Conservation (phyloP, 2,113 vertebrate genomes). For the Thamnaconus septentrionalis region DNA sequence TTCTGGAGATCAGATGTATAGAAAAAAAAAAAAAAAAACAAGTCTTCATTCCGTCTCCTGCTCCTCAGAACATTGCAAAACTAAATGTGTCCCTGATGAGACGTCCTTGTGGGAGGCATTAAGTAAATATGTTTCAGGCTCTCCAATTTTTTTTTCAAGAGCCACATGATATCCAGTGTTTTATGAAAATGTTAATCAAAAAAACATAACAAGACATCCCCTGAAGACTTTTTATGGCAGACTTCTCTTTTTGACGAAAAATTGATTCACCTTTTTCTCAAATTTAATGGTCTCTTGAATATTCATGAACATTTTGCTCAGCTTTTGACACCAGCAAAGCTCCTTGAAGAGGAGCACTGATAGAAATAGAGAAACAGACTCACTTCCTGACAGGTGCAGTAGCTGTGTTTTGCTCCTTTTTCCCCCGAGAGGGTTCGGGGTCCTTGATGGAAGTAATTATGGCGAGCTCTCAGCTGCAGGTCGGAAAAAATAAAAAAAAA, state of each 20-base stretch:
- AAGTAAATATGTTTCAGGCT: background rate
- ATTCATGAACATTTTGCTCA: conserved; percentile 13
- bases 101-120: background rate
- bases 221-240: background rate
- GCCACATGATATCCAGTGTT: background rate
- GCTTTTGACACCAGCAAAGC: conserved; percentile 1
- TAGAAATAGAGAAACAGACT: background rate
- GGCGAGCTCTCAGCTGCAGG: conserved; percentile 22
- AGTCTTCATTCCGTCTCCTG: background rate
- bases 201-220: background rate
- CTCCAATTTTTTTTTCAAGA: background rate
- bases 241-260: background rate
- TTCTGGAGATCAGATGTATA: background rate
- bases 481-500: conserved; percentile 2
- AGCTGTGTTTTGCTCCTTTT: conserved; percentile 48
- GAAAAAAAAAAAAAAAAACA: no score
- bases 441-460: conserved; percentile 57
- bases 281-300: background rate
- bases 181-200: no score
- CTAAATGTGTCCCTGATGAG: background rate
- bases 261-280: background rate
- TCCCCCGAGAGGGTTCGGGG: conserved; percentile 39
- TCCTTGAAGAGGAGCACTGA: conserved; percentile 23
- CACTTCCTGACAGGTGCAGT: conserved; percentile 4
- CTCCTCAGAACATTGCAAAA: no score